Percentiles rank a stretch among this genome's conserved stretches.
Conservation (phyloP, 2,888 invertebrate genomes). For the Conchocele bisecta region DNA sequence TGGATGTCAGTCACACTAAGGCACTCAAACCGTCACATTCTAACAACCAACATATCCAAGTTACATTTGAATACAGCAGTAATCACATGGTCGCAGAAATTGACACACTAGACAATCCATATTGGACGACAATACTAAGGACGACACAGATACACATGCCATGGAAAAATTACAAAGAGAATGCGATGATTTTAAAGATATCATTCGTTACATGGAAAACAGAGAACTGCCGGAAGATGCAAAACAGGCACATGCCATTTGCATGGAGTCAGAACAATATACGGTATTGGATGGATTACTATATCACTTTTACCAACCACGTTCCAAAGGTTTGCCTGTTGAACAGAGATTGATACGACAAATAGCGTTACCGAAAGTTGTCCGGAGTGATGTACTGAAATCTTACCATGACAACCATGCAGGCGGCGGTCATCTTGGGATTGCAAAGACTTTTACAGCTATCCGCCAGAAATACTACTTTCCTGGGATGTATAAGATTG, state of each 20-base stretch:
- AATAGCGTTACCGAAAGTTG: slow-evolving; percentile 29
- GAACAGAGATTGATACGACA: slow-evolving; percentile 30
- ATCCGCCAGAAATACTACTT: slow-evolving; percentile 36
- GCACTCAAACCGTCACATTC: too few species aligned
- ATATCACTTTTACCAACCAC: slow-evolving; percentile 15
- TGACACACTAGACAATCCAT: too few species aligned
- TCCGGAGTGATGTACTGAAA: slow-evolving; percentile 12
- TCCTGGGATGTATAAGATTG: slow-evolving; percentile 29
- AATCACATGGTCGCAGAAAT: too few species aligned
- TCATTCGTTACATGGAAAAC: neutral
- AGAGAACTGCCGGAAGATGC: neutral
- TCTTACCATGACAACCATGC: slow-evolving; percentile 33
- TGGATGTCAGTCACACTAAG: too few species aligned
- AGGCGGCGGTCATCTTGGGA: slow-evolving; percentile 39
- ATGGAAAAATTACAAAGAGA: neutral
- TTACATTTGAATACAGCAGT: too few species aligned
- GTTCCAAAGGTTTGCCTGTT: slow-evolving; percentile 8
- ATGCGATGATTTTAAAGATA: neutral
- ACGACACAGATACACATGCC: neutral
- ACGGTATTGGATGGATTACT: neutral
- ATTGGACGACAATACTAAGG: neutral
- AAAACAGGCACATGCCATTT: neutral
- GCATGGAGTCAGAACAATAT: neutral
- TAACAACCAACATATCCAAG: too few species aligned
- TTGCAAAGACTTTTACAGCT: slow-evolving; percentile 16